Base-by-base conservation (phyloP, 2,113 vertebrate genomes). In the Athene cunicularia region DNA sequence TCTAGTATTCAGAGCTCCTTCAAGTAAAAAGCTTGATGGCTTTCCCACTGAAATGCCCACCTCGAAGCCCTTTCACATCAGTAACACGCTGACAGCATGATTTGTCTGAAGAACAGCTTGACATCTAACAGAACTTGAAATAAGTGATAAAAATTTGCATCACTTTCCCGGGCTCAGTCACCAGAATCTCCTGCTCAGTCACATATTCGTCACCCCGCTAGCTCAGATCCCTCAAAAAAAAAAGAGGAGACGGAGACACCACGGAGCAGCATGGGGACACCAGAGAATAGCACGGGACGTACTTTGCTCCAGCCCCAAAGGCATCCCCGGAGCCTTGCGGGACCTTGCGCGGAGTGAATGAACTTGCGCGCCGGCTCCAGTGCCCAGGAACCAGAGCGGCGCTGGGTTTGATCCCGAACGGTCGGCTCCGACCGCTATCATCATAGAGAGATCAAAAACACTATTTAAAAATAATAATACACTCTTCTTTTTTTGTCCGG, bases 371-470 rank as follows among this genome's bases (percentile, higher is more conserved):
- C 24, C 7, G 5, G 20, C 9, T 45, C 43, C 43, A 23, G 73
- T n/a, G 99, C 98, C 98, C 88, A 98, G 93, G 95, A 63, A 39
- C 43, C 27, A 19, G 15, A 14, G 9, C 10, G 10, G 8, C 17
- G 19, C 1, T 1, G 50, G 15, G 5, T 63, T 79, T 35, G 23
- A 81, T 10, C 45, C 62, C 2, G 8, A 66, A 26, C 11, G 12
- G 19, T 5, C 5, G 13, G 17, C 41, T 68, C 49, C 4, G 35
- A 50, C 13, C 10, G 5, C 35, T 17, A 12, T 1, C 37, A 37
- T 6, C 47, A 6, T 4, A 50, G 49, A 3, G 24, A 21, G 4
- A 14, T 4, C 47, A 56, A 73, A 56, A 49, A 18, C 1, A 17
- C 16, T 35, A 43, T 10, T 32, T 47, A 47, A 63, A 43, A 47